Evolutionary conservation across 2,113 vertebrate genomes (phyloP).

Genomic region (Ceyx margarethae): DNA sequence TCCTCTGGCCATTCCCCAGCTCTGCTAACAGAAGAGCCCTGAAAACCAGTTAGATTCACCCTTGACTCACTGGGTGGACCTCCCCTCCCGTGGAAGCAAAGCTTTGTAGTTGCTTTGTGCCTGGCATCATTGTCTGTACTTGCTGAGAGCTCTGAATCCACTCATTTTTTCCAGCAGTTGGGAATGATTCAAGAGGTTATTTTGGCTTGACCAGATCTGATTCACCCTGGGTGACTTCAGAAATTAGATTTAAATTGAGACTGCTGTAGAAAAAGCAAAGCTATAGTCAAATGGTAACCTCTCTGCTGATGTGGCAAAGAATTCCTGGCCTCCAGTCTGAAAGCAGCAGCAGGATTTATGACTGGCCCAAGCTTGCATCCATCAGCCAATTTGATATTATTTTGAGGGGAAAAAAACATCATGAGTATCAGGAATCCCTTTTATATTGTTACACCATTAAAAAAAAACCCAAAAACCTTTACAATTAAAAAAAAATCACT

Average conservation of each 20-base stretch:
- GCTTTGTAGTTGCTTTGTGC: not conserved
- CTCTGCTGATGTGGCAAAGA: not conserved
- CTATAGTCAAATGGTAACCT: not conserved
- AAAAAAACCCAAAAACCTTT: not conserved
- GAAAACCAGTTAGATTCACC: not conserved
- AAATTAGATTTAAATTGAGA: not conserved
- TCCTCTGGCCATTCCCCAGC: not conserved
- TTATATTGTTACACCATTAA: not conserved
- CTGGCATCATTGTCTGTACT: not conserved
- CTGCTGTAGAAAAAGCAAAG: not conserved
- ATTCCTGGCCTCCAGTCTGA: not conserved
- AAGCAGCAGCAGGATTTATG: not conserved
- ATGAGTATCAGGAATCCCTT: not conserved
- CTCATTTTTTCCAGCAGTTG: not conserved
- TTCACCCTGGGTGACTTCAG: slow-evolving; percentile 2
- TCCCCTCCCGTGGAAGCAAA: not conserved
- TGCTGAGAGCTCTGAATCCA: not conserved
- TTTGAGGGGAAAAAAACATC: not conserved
- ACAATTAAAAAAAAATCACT: not conserved
- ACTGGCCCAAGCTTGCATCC: not conserved
- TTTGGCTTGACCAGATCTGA: slow-evolving; percentile 22
- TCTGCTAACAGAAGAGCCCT: not conserved
- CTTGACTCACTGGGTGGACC: not conserved
- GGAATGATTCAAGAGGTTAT: slow-evolving; percentile 24
- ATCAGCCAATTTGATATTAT: not conserved